Conservation (phyloP, 2,113 vertebrate genomes). For the Cephalopholis sonnerati region DNA sequence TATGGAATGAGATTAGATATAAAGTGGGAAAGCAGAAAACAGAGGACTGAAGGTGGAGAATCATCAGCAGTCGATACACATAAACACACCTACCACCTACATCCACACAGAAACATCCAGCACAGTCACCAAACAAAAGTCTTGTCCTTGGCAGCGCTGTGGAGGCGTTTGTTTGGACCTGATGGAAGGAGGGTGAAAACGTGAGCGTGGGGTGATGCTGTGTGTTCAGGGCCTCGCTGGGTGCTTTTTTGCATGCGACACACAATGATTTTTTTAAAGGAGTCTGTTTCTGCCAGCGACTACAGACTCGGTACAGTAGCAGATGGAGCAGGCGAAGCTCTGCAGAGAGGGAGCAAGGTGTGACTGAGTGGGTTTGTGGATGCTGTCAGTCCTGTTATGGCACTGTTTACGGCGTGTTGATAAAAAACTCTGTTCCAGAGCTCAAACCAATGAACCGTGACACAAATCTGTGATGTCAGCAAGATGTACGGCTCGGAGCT, state of each 20-base stretch:
- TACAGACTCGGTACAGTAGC: background rate
- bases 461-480: conserved; percentile 54
- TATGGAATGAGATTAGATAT: background rate
- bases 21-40: background rate
- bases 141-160: conserved; percentile 46
- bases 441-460: conserved; percentile 36
- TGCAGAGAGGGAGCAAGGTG: conserved; percentile 15
- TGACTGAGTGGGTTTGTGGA: conserved; percentile 34
- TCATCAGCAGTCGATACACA: conserved; percentile 30
- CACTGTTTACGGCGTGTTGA: conserved; percentile 26
- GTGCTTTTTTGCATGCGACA: background rate
- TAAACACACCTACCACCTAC: conserved; percentile 40
- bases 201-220: background rate
- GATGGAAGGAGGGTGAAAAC: conserved; percentile 20
- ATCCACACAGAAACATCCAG: conserved; percentile 40
- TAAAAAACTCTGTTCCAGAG: conserved; percentile 17
- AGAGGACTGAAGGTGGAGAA: background rate
- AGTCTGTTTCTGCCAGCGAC: background rate
- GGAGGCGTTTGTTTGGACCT: conserved; percentile 63
- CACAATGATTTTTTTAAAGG: background rate
- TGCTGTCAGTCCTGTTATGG: conserved; percentile 21
- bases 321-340: conserved; percentile 17
- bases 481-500: background rate
- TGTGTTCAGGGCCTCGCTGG: background rate
- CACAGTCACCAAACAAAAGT: conserved; percentile 47